Conservation (phyloP, 1,140 invertebrate genomes). For the Drosophila mayri region DNA sequence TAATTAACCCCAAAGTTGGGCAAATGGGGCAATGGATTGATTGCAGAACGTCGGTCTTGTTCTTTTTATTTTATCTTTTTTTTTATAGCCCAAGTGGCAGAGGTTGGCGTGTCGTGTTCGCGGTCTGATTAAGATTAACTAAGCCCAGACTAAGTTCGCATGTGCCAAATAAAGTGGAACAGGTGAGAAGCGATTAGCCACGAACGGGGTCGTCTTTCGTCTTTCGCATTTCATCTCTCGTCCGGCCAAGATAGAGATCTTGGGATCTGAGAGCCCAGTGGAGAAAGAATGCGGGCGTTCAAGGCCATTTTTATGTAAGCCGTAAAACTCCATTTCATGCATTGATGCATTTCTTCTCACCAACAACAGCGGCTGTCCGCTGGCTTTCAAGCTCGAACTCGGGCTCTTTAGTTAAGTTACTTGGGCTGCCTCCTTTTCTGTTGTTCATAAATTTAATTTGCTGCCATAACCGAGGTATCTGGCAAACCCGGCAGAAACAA, state of each 20-base stretch:
- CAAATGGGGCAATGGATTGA: slow-evolving; percentile 32
- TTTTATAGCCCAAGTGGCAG: slow-evolving; percentile 11
- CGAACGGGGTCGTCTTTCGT: slow-evolving; percentile 28
- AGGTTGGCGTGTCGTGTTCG: slow-evolving; percentile 39
- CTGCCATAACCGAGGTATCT: slow-evolving; percentile 57
- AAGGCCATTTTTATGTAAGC: slow-evolving; percentile 83
- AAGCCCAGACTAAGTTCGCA: slow-evolving; percentile 38
- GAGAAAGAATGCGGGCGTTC: slow-evolving; percentile 67
- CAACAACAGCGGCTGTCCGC: slow-evolving; percentile 46
- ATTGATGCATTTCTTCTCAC: slow-evolving; percentile 81
- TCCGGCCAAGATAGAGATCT: slow-evolving; percentile 36
- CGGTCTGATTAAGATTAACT: slow-evolving; percentile 40
- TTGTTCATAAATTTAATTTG: slow-evolving; percentile 67
- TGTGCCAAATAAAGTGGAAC: slow-evolving; percentile 68
- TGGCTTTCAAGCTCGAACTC: slow-evolving; percentile 25
- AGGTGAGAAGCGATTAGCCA: slow-evolving; percentile 54
- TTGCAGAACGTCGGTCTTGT: slow-evolving; percentile 24
- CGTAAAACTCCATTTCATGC: slow-evolving; percentile 83
- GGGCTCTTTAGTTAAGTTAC: slow-evolving; percentile 39
- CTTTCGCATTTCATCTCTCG: slow-evolving; percentile 20
- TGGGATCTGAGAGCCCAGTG: slow-evolving; percentile 7
- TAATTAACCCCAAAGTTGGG: slow-evolving; percentile 39
- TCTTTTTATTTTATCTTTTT: slow-evolving; percentile 9
- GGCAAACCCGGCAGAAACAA: slow-evolving; percentile 29
- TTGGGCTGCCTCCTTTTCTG: slow-evolving; percentile 32